Conservation (phyloP, 2,888 invertebrate species). For the Phasia obesa region DNA sequence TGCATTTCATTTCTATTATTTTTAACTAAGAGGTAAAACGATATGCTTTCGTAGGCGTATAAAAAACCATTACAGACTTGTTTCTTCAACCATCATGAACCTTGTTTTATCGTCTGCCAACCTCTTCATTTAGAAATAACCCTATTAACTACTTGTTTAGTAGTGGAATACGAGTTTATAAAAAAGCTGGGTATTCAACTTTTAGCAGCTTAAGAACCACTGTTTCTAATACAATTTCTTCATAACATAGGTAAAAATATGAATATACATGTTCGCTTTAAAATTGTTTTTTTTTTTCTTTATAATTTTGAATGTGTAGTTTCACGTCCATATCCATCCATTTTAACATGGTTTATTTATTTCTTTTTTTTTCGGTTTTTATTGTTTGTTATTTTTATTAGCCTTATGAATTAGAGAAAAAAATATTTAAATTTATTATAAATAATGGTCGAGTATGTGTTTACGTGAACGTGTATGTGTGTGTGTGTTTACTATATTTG, state of each 20-base stretch:
- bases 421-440: conserved; percentile 19
- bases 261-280: background rate
- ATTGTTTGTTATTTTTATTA: conserved; percentile 61
- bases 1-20: too few species aligned
- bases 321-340: conserved; percentile 31
- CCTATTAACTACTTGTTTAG: too few species aligned
- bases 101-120: too few species aligned
- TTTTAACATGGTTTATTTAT: conserved; percentile 43
- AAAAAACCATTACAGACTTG: too few species aligned
- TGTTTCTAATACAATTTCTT: conserved; percentile 39
- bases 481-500: conserved; percentile 7
- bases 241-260: background rate
- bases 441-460: background rate
- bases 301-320: conserved; percentile 8
- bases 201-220: conserved; percentile 12
- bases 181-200: background rate
- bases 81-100: too few species aligned
- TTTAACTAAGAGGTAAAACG: too few species aligned
- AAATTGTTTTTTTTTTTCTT: background rate
- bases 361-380: conserved; percentile 47
- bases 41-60: too few species aligned
- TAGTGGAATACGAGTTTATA: too few species aligned
- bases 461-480: background rate
- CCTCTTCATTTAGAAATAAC: too few species aligned
- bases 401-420: conserved; percentile 63